Conservation (phyloP, 2,888 invertebrate species). For the Fragum whitleyi region DNA sequence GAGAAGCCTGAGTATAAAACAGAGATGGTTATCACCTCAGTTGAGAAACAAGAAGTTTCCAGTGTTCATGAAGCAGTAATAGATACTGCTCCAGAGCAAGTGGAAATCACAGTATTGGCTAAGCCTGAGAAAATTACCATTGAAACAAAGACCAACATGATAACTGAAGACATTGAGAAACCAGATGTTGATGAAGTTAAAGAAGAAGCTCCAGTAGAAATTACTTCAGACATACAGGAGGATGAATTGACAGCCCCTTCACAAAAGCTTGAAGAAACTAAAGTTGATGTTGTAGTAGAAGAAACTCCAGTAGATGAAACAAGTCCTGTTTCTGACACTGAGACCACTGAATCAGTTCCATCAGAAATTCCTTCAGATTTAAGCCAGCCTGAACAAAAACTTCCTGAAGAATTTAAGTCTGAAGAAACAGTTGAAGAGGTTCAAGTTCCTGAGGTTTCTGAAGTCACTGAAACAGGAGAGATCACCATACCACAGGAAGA, state of each 20-base stretch:
- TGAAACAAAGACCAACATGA: constrained; percentile 42
- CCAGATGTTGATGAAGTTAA: constrained; percentile 42
- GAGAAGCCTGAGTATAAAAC: constrained; percentile 59
- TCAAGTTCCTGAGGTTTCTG: background rate
- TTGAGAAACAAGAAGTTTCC: constrained; percentile 54
- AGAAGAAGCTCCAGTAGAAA: constrained; percentile 37
- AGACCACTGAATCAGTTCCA: background rate
- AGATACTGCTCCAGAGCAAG: constrained; percentile 1
- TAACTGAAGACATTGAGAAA: constrained; percentile 33
- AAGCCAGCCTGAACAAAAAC: background rate
- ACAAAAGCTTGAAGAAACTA: background rate
- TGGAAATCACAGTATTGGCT: constrained; percentile 11
- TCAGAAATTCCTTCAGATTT: constrained; percentile 33
- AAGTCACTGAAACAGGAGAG: background rate
- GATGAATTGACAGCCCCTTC: background rate
- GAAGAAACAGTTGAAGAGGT: no score
- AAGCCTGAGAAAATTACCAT: constrained; percentile 46
- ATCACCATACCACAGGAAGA: constrained; percentile 13
- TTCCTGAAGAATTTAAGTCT: constrained; percentile 28
- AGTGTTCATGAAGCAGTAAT: constrained; percentile 44
- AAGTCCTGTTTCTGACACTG: no score
- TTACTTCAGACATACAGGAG: constrained; percentile 40
- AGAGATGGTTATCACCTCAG: constrained; percentile 41
- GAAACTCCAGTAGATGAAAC: background rate
- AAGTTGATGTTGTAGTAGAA: background rate